Evolutionary conservation across 2,113 vertebrate species (phyloP), one percentile per base, ranked within the genome.

Genomic region (Ailurus styani): DNA sequence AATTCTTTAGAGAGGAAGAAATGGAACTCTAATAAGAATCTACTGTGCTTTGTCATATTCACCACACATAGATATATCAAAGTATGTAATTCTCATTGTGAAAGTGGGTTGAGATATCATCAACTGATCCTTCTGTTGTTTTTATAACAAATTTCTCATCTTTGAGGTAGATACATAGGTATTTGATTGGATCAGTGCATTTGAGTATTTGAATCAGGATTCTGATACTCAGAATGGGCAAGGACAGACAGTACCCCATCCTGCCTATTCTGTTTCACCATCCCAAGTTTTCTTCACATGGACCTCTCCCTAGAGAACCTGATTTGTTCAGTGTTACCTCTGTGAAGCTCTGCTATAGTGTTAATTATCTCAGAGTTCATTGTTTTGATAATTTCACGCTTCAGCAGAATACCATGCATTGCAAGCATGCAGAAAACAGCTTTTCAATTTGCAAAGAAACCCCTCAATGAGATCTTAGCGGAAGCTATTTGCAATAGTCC

Each of bases 381-480:
- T 90, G 73, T 95, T 90, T 50, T 78, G 92, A 93, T 97, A 93
- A 94, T 97, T 95, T 96, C 92, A 73, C n/a, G 87, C 83, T 95
- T 91, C 87, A 68, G 87, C 87, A 86, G 66, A 75, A 90, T 95
- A 27, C 70, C 7, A 1, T 42, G 6, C 10, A 93, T 29, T 9
- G 12, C 1, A 1, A 94, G 52, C 70, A 66, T 64, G 55, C 25
- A 31, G 95, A 90, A 79, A 95, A 87, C 40, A 0, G 21, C 81
- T 84, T 84, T 98, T 96, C 86, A 90, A 4, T 95, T 96, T 87
- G 62, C 85, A 95, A 97, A 95, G 23, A 93, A 64, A 64, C 14
- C 52, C 21, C n/a, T 96, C 29, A 45, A 72, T 31, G 5, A 23
- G 75, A 83, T 31, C 14, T 31, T 97, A 55, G 25, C 68, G 95